A percentile compares a stretch with the other conserved stretches of the same genome.
Conservation (phyloP, 2,113 vertebrate species). For the Oenanthe melanoleuca region DNA sequence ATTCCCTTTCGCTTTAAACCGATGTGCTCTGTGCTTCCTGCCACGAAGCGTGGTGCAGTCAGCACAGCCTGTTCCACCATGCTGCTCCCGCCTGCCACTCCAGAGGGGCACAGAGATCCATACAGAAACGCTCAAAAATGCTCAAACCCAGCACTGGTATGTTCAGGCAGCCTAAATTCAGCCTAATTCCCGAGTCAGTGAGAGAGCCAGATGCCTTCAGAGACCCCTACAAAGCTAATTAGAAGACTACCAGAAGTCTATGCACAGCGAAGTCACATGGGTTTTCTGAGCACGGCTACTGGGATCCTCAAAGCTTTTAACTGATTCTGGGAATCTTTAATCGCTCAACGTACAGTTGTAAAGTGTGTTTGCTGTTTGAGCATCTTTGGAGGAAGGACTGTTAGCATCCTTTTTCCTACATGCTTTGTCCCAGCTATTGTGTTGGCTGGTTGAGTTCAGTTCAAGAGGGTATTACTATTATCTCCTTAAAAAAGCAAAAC, state of each 20-base stretch:
- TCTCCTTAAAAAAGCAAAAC: not conserved
- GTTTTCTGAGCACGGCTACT: not conserved
- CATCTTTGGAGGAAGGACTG: not conserved
- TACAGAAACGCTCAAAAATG: not conserved
- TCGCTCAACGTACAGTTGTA: not conserved
- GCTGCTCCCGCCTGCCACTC: not conserved
- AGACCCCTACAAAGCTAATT: constrained; percentile 25
- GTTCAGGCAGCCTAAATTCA: not conserved
- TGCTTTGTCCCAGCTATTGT: not conserved
- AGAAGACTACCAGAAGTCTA: not conserved
- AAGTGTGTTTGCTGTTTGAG: not conserved
- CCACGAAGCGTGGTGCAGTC: not conserved
- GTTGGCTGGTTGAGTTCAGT: not conserved
- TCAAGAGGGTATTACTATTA: not conserved
- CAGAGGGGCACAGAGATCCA: not conserved
- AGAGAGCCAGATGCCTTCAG: constrained; percentile 4
- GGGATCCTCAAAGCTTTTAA: not conserved
- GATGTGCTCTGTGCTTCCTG: not conserved
- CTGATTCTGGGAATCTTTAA: not conserved
- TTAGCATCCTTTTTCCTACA: not conserved
- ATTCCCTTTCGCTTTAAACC: not conserved
- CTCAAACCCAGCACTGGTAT: not conserved
- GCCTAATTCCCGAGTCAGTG: not conserved
- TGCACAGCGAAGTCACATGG: not conserved
- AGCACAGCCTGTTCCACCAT: not conserved